Evolutionary conservation across 2,888 invertebrate genomes (phyloP), one percentile per base, ranked within the genome.

Genomic region (Apodemia zela): DNA sequence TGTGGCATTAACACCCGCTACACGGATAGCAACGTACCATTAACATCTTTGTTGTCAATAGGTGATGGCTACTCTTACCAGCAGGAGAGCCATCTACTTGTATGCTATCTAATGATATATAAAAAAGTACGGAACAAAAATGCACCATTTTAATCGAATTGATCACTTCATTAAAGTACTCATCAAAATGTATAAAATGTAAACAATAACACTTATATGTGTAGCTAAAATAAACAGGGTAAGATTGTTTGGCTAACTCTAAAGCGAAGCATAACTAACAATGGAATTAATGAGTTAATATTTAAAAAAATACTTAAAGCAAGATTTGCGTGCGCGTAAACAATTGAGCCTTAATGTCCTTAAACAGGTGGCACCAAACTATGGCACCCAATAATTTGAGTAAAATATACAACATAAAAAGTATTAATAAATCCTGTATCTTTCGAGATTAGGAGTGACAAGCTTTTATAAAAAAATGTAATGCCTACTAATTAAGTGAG

Each of bases 221-320:
- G n/a, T 47, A 51, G 21, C 18, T 18, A 51, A n/a, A 54, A 21
- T 18, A 54, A 54, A 54, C 54, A 42, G 42, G 42, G 42, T 42
- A 21, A 54, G 15, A 25, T 11, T 54, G 54, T 54, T 10, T 18
- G 3, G 18, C 49, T 49, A 49, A 18, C 3, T 49, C 15, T 18
- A 49, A 54, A 54, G 54, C 54, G 54, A 54, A 54, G 54, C 54
- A 54, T 25, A 54, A 42, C 42, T 15, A 42, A 54, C 54, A 54
- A 54, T 54, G 54, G 25, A 25, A 54, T 54, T 54, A 54, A 54
- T 21, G 54, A 54, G 54, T 54, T 25, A 54, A 54, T 21, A 51
- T 21, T 21, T 4, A 1, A 54, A 18, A 51, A 51, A 21, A 51
- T 17, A 51, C 54, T 54, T 21, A 54, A 54, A 54, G 25, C 25